Percentiles rank a stretch among this genome's conserved stretches.
These are phyloP conservation scores for Mastomys coucha DNA, from an alignment of 2,113 vertebrate species.

Conservation along the genomic window DNA sequence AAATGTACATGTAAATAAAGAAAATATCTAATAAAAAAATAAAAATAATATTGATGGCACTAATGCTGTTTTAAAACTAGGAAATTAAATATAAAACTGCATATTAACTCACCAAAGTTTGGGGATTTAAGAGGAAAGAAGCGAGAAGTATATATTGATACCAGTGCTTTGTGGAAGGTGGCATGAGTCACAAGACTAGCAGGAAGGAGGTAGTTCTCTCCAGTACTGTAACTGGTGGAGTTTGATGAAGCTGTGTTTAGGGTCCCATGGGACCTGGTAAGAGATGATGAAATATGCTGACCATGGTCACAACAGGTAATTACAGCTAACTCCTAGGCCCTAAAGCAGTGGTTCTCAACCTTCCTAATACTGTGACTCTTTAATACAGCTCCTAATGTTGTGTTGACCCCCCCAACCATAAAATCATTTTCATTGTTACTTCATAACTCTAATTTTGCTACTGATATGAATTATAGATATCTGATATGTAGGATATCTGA, in stretches of 20 bases:
- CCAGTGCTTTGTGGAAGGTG: background rate
- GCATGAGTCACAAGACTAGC: background rate
- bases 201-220: background rate
- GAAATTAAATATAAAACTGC: background rate
- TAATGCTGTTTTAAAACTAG: background rate
- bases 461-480: background rate
- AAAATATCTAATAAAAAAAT: no score
- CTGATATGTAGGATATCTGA: background rate
- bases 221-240: background rate
- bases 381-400: background rate
- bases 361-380: background rate
- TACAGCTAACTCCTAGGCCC: no score
- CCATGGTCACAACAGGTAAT: background rate
- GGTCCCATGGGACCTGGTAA: background rate
- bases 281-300: background rate
- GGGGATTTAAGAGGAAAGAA: background rate
- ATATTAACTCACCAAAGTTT: conserved; percentile 9
- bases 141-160: background rate
- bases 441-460: background rate
- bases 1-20: no score
- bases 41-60: background rate
- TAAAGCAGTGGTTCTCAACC: background rate
- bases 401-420: background rate
- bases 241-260: background rate
- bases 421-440: background rate